Evolutionary conservation across 2,797 vertebrate species (phyloP), one percentile per base, ranked within the genome.

Genomic region (Sorex maritimensis): DNA sequence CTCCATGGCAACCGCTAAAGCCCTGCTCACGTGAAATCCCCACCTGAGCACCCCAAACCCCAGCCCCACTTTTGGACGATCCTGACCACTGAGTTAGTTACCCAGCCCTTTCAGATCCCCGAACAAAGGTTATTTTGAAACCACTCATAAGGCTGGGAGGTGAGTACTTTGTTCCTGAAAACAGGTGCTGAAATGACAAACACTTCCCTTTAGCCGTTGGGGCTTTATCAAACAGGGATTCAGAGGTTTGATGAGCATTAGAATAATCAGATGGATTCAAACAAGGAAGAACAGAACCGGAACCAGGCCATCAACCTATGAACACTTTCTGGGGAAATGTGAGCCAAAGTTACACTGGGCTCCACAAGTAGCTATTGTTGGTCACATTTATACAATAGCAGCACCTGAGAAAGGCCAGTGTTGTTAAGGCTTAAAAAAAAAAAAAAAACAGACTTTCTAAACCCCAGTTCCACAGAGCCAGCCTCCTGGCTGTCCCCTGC

Each of bases 91-190:
- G 63, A 63, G 44, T 38, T 41, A 30, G 44, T 38, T 41, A 30
- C 74, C 26, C 6, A 5, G 77, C 41, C 52, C 75, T 49, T 81
- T 44, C 81, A 49, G 78, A 69, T 84, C 91, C 92, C 75, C 23
- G 86, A 93, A 75, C 92, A 91, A 96, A 95, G 91, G 90, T 91
- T 55, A 92, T 95, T 95, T 91, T 83, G 94, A 84, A 92, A 83
- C 26, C 71, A 38, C 83, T 90, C 34, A 12, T 5, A 49, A 0
- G 3, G 74, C 71, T n/a, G 44, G 26, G 55, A 81, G 88, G 81
- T 75, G 61, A 94, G 81, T 46, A 90, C 95, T 95, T 92, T 44
- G 92, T 95, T 96, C 94, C 94, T 96, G 91, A 94, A 96, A 95
- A 95, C 96, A 95, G 95, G 97, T 93, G 94, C 75, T 10, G 41